phyloP scores from a whole-genome alignment of 2,113 vertebrate species.

The Brachypodius melanocephalos region DNA sequence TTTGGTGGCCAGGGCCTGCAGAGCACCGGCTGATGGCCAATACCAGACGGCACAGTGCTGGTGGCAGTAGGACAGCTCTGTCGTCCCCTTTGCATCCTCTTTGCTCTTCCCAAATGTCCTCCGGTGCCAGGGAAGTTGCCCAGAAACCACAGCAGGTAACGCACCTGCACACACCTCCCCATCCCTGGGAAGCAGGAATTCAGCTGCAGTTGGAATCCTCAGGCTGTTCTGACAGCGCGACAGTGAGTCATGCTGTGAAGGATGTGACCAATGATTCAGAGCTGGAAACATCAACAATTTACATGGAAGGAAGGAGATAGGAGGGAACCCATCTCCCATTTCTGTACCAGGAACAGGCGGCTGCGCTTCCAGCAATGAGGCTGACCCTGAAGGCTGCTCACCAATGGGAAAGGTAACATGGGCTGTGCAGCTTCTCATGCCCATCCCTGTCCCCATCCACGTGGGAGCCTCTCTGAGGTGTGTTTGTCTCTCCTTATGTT shows the following conservation, averaged over 20 bases:
- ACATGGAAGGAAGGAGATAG: neutral
- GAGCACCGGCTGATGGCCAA: neutral
- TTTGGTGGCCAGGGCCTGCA: neutral
- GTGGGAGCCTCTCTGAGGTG: neutral
- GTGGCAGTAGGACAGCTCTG: neutral
- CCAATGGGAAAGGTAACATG: neutral
- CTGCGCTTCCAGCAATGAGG: fast-evolving
- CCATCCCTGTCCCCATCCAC: neutral
- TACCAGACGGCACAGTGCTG: neutral
- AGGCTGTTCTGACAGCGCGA: neutral
- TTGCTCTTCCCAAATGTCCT: neutral
- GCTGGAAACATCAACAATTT: neutral
- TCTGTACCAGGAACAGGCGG: neutral
- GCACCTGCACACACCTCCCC: neutral
- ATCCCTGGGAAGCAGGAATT: neutral
- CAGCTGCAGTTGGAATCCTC: neutral
- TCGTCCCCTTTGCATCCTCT: neutral
- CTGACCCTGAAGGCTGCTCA: fast-evolving
- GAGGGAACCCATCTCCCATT: neutral
- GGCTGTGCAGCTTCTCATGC: neutral
- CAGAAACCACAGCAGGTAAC: neutral
- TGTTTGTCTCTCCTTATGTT: neutral
- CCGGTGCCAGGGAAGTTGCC: neutral
- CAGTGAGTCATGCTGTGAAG: neutral
- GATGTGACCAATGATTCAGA: conserved; percentile 5